phyloP scores from a whole-genome alignment of 2,888 invertebrate species.

The Stenodera caucasica region DNA sequence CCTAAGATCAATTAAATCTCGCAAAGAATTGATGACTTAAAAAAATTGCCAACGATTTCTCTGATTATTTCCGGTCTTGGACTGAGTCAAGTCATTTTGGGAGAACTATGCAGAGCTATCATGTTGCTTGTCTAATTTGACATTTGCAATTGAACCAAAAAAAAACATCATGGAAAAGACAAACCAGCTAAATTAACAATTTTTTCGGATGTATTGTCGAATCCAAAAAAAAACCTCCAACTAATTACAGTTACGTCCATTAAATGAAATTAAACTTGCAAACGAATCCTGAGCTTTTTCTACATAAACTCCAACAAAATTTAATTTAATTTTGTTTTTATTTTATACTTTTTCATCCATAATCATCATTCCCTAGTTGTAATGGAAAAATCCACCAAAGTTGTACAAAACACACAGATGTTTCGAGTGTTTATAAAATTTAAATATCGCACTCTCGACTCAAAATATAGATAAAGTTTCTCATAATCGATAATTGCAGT shows the following conservation, averaged over 20 bases:
- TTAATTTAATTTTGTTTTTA: neutral
- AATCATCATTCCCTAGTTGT: no score
- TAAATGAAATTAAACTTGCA: constrained; percentile 1
- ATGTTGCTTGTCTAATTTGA: no score
- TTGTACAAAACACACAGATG: neutral
- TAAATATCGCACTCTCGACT: neutral
- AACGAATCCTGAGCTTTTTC: neutral
- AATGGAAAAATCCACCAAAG: neutral
- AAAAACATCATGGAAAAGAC: no score
- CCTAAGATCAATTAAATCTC: no score
- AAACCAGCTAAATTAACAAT: neutral
- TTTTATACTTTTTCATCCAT: neutral
- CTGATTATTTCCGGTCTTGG: no score
- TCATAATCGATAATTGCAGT: constrained; percentile 54
- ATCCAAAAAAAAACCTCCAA: neutral
- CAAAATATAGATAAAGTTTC: neutral
- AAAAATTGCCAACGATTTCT: no score
- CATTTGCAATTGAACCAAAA: no score
- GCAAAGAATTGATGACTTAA: no score
- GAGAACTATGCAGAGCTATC: no score
- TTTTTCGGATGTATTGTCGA: neutral
- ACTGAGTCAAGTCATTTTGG: no score
- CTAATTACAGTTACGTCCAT: constrained; percentile 1
- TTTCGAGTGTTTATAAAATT: neutral
- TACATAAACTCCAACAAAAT: neutral